Base-by-base conservation (phyloP, 2,113 vertebrate species). In the Syngnathus scovelli region DNA sequence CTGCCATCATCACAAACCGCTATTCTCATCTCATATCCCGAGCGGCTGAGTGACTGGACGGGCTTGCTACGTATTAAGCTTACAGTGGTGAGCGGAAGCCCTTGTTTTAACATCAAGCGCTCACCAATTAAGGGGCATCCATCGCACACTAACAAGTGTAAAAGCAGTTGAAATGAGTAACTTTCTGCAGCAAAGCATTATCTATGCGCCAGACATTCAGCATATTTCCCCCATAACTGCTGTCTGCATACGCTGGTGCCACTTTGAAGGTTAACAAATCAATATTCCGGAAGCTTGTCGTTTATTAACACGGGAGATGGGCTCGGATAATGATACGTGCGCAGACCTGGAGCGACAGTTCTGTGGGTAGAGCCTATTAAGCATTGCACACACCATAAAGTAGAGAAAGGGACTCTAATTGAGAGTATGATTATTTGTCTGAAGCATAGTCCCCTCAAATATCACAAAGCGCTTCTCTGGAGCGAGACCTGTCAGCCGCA, bases 11-110 rank as follows among this genome's bases (percentile, higher is more conserved):
- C 84, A 79, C 80, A 84, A 90, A 88, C 77, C 86, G 80, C 79
- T 78, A 84, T 86, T 89, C 89, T 80, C 77, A 88, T 89, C 88
- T 88, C 86, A 90, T 90, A 84, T 82, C 83, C 82, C 72, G 72
- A 81, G 83, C 77, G 81, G 79, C 69, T 85, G 83, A 81, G 69
- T 69, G 78, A 88, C 78, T 49, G 65, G 76, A 72, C 66, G 72
- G 72, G 61, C 68, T 74, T 65, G 58, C 69, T 73, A 75, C 81
- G 76, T 72, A 83, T 71, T 74, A 83, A 71, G 72, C 67, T 71
- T 75, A 69, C 72, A 68, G 78, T 71, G 51, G 64, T 65, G 68
- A 59, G 66, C 61, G 71, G 70, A 61, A 80, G 64, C 63, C 67
- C 74, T 68, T 48, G 78, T 77, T 79, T 74, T 48, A 80, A 68